Evolutionary conservation across 1,140 invertebrate genomes (phyloP), one percentile per base, ranked within the genome.

Genomic region (Brachionus manjavacas): DNA sequence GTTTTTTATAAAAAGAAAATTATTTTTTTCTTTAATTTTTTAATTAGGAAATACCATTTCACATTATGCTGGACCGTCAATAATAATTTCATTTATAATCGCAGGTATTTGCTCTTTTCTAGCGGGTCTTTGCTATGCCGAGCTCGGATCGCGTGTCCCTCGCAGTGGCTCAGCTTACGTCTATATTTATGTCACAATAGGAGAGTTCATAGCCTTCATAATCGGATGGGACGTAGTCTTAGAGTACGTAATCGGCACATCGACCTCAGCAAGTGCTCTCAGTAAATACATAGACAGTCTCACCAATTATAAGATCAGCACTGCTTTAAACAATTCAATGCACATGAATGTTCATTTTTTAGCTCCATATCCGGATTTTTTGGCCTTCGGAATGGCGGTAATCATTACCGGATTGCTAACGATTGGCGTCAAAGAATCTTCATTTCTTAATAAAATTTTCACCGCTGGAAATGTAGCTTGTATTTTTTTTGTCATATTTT

Each of bases 201-300:
- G 95, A 14, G 95, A 96, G 88, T 94, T 96, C 86, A 95, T 94
- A 94, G 95, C 95, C 0, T 96, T 96, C 86, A 92, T 96, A 64
- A 95, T 96, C 85, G 95, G 95, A 20, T 96, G 95, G 95, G 95
- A 95, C 87, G 94, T 96, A 85, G 91, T 95, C 66, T 88, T 96
- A 72, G 95, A 96, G 88, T 94, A 96, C 86, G 94, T 95, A 92
- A 94, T 95, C 85, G 93, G 94, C 93, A 88, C 89, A 52, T 88
- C 89, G 8, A 89, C 88, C 86, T 88, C 89, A 8, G 89, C 89
- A 0, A 68, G 88, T 84, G 89, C 87, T 0, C 89, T 87, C 86
- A 89, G 87, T 84, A 85, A 86, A 14, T 89, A 89, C 83, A 88
- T 89, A 85, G 89, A 90, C 84, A 87, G 87, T 1, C 85, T 90